Base-by-base conservation (phyloP, 1,140 invertebrate genomes). In the Drosophila trapezifrons region DNA sequence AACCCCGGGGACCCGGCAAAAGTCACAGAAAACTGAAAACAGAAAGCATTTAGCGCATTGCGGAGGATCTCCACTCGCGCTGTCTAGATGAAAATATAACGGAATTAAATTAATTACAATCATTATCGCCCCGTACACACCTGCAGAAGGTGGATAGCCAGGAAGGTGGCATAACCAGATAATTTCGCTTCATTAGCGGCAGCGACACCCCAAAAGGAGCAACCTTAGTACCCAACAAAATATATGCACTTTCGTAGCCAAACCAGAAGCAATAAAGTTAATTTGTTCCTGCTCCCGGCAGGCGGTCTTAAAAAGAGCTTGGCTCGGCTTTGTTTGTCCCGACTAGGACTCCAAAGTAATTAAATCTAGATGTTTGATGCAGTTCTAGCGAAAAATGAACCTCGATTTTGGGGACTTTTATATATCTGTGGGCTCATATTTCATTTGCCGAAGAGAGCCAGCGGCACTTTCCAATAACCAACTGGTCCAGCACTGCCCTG, bases 101-200 rank as follows among this genome's bases (percentile, higher is more conserved):
- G 80, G 47, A 90, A 90, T 90, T 90, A 90, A 90, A 90, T 90
- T 90, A 90, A 90, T 91, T 90, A 89, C 84, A 77, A 89, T 78
- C 75, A 90, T 91, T 90, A 91, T 85, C 80, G 83, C 75, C 42
- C 46, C 43, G 27, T 65, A 73, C 67, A 77, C 83, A 83, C 64
- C 67, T 82, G 79, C 52, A 37, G 25, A 38, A 22, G 56, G 52
- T 74, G 29, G 27, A 35, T 25, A 22, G 22, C 6, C 29, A 10
- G 29, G n/a, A n/a, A n/a, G 15, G 29, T 25, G 63, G 42, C 52
- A 65, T 56, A 70, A 62, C 59, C 63, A 79, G 83, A 86, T 86
- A 86, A 89, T 74, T 89, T 87, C 66, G 63, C 71, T 87, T 87
- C 82, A 86, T 86, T 86, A 86, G 78, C 70, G 65, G 35, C 9